Evolutionary conservation across 2,888 invertebrate species (phyloP).

Genomic region (Melanotus villosus): DNA sequence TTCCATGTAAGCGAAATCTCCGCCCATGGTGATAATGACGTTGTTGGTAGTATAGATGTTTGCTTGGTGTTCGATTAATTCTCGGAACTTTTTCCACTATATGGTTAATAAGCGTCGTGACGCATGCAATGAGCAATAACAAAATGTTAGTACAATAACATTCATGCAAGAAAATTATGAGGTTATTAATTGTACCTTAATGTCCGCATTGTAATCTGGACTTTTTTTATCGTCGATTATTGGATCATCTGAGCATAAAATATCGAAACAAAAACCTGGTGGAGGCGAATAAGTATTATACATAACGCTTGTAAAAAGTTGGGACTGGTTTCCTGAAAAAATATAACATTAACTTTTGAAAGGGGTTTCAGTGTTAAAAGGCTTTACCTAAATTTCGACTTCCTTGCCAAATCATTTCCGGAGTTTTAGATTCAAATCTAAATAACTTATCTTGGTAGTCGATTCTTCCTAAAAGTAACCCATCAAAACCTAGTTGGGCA

Average conservation of each 20-base stretch:
- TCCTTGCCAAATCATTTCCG: conserved; percentile 90
- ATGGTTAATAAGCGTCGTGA: not conserved
- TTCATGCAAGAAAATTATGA: too few relatives aligned
- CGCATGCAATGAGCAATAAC: not conserved
- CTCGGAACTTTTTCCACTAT: conserved; percentile 59
- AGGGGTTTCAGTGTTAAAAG: too few relatives aligned
- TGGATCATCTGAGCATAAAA: conserved; percentile 86
- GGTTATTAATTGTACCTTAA: conserved; percentile 55
- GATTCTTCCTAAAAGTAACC: conserved; percentile 87
- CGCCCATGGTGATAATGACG: conserved; percentile 80
- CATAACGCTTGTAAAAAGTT: conserved; percentile 88
- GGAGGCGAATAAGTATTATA: conserved; percentile 90
- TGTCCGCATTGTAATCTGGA: conserved; percentile 86
- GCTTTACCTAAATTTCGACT: conserved; percentile 78
- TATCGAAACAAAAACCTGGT: conserved; percentile 93
- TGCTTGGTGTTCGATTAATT: conserved; percentile 66
- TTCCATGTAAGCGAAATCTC: conserved; percentile 79
- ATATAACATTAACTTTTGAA: conserved; percentile 49
- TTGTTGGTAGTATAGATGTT: conserved; percentile 72
- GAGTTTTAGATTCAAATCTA: conserved; percentile 73
- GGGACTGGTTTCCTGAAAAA: conserved; percentile 72
- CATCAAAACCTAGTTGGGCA: conserved; percentile 91
- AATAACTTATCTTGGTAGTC: conserved; percentile 87
- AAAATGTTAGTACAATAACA: not conserved
- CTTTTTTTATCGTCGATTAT: conserved; percentile 87